Conservation (phyloP, 2,797 vertebrate species). For the Allobates femoralis region DNA sequence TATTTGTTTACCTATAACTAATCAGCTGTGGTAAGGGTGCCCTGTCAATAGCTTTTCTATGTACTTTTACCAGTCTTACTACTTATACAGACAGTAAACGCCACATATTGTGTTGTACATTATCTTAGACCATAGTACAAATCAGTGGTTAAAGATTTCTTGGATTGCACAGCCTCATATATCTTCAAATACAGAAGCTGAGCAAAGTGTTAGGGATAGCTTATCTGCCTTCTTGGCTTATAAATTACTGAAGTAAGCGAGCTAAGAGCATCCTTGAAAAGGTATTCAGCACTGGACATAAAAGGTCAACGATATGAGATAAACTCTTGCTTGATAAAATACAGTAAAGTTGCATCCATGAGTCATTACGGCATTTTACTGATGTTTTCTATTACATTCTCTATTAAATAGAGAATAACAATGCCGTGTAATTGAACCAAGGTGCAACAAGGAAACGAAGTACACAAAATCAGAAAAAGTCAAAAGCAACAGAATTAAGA, state of each 20-base stretch:
- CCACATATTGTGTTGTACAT: not conserved
- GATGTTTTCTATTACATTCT: accelerated
- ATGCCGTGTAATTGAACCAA: not conserved
- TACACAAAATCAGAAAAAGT: not conserved
- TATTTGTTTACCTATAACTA: too few relatives aligned
- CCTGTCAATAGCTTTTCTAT: too few relatives aligned
- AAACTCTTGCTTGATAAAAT: conserved; percentile 65
- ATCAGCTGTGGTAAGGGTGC: too few relatives aligned
- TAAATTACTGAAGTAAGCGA: conserved; percentile 53
- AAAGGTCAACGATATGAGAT: conserved; percentile 66
- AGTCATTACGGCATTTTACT: conserved; percentile 64
- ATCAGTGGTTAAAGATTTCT: conserved; percentile 28
- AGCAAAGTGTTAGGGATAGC: not conserved
- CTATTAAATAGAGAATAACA: not conserved
- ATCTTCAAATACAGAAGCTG: not conserved
- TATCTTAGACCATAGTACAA: not conserved
- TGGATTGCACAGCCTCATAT: not conserved
- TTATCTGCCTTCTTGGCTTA: conserved; percentile 53
- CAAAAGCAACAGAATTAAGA: not conserved
- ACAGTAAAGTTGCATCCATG: conserved; percentile 61
- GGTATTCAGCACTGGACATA: conserved; percentile 40
- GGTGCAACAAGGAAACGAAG: not conserved
- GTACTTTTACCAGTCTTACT: not conserved
- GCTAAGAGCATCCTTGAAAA: conserved; percentile 31
- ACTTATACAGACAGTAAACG: not conserved